Percentiles rank a stretch among this genome's conserved stretches.
Conservation (phyloP, 2,113 vertebrate genomes). For the Poeciliopsis occidentalis region DNA sequence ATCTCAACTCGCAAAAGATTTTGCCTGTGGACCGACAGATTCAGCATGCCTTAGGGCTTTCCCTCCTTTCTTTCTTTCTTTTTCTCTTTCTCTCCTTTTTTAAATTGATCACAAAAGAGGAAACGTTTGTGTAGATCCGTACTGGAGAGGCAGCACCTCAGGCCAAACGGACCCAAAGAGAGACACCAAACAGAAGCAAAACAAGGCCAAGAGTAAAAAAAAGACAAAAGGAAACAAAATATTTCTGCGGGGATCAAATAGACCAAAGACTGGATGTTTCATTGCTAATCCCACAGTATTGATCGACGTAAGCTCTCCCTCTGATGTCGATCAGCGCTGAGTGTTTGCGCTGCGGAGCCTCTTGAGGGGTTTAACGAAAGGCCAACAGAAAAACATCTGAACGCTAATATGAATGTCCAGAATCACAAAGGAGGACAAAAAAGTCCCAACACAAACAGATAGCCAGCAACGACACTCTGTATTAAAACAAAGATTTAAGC, state of each 20-base stretch:
- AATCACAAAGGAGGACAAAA: conserved; percentile 5
- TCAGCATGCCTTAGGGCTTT: not conserved
- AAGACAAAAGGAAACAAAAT: not conserved
- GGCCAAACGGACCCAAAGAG: not conserved
- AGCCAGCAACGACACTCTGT: not conserved
- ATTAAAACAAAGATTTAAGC: not conserved
- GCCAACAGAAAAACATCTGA: not conserved
- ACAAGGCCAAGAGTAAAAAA: not conserved
- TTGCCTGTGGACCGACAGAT: not conserved
- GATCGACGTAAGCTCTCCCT: conserved; percentile 17
- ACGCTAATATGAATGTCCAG: not conserved
- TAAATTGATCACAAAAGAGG: not conserved
- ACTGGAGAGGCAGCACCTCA: conserved; percentile 10
- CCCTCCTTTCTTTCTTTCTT: not conserved
- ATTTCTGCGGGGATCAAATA: not conserved
- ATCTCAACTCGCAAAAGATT: not conserved
- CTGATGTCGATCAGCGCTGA: conserved; percentile 21
- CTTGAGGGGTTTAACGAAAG: conserved; percentile 14
- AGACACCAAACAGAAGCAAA: not conserved
- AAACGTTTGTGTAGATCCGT: conserved; percentile 2
- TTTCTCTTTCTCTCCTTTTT: not conserved
- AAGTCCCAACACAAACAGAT: not conserved
- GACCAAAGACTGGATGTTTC: conserved; percentile 1
- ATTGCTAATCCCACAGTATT: conserved; percentile 24
- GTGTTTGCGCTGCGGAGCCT: conserved; percentile 1